Conservation (phyloP, 2,888 invertebrate species). For the Cheilosia soror region DNA sequence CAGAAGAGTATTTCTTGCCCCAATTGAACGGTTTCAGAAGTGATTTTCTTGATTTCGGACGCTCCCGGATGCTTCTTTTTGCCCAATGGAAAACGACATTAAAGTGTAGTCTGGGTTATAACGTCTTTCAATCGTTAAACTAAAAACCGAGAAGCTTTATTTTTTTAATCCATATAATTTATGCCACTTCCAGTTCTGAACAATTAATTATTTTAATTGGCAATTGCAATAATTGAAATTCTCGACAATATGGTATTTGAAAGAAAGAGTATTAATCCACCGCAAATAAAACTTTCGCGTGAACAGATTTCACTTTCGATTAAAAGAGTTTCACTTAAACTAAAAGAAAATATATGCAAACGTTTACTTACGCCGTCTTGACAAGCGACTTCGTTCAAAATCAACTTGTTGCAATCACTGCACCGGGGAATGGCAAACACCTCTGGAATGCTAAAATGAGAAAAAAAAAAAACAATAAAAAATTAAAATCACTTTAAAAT, state of each 20-base stretch:
- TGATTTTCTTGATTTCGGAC: too few species aligned
- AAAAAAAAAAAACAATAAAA: constrained; percentile 24
- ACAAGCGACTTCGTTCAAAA: constrained; percentile 67
- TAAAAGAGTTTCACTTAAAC: not conserved
- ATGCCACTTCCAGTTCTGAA: not conserved
- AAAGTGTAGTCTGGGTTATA: not conserved
- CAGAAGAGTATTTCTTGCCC: too few species aligned
- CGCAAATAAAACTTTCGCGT: too few species aligned
- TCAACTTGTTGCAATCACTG: constrained; percentile 69
- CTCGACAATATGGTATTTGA: too few species aligned
- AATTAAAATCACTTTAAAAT: not conserved
- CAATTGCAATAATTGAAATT: not conserved
- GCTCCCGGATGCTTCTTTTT: too few species aligned
- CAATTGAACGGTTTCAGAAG: too few species aligned
- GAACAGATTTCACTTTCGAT: not conserved
- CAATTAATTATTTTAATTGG: not conserved
- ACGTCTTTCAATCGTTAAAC: not conserved
- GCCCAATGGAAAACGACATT: too few species aligned
- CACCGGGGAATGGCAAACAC: constrained; percentile 50
- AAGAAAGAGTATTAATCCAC: too few species aligned
- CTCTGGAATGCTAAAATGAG: constrained; percentile 57
- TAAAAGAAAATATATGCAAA: not conserved
- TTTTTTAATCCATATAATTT: not conserved
- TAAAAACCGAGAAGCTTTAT: not conserved
- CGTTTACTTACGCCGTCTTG: constrained; percentile 63